Evolutionary conservation across 2,888 invertebrate species (phyloP).

Genomic region (Spisula subtruncata): DNA sequence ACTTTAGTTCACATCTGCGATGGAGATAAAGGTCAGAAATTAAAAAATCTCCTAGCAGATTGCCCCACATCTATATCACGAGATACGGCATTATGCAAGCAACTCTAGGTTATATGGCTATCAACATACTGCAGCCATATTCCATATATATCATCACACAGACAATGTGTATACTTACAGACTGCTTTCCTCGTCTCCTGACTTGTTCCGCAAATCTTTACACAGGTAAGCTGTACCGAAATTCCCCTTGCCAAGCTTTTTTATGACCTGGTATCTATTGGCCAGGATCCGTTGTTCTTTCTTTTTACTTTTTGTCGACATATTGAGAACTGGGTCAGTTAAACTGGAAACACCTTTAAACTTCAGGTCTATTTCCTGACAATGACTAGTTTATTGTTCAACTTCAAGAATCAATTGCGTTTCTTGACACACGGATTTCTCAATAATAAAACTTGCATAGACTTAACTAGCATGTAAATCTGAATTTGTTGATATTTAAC

Average conservation of each 20-base stretch:
- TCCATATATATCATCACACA: too few relatives aligned
- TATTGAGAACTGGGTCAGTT: conserved; percentile 28
- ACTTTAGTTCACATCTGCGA: too few relatives aligned
- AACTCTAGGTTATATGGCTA: too few relatives aligned
- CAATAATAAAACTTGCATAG: neutral
- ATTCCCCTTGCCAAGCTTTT: conserved; percentile 87
- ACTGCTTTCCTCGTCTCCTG: conserved; percentile 67
- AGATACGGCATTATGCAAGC: too few relatives aligned
- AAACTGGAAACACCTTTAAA: neutral
- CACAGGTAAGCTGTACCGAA: conserved; percentile 87
- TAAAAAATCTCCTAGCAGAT: too few relatives aligned
- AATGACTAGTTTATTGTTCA: neutral
- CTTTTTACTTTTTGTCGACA: conserved; percentile 55
- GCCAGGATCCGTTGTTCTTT: conserved; percentile 82
- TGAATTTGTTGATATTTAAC: neutral
- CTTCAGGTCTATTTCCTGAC: neutral
- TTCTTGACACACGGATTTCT: neutral
- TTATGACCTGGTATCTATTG: conserved; percentile 86
- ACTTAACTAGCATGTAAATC: neutral
- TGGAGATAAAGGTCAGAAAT: too few relatives aligned
- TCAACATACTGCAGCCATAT: too few relatives aligned
- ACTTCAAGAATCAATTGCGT: neutral
- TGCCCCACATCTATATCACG: too few relatives aligned
- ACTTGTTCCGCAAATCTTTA: conserved; percentile 79
- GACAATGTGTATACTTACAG: conserved; percentile 66